A percentile compares a stretch with the other conserved stretches of the same genome.
These are phyloP conservation scores for Didymodactylos carnosus DNA, from an alignment of 2,888 invertebrate genomes.

Conservation along the genomic window DNA sequence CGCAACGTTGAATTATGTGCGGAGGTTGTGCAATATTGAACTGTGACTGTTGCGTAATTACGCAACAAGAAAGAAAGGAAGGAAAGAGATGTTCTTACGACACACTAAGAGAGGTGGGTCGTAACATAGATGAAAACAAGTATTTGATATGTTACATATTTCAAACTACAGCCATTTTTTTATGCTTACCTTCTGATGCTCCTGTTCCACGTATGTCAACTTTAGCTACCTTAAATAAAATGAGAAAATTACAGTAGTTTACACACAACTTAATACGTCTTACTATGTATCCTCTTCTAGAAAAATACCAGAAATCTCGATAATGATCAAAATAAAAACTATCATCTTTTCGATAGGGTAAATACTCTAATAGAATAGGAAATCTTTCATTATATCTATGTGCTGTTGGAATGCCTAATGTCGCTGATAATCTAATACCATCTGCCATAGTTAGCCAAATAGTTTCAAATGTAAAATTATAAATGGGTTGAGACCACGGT, in stretches of 20 bases:
- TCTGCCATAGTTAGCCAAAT: background rate
- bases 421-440: background rate
- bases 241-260: no score
- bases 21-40: no score
- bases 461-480: background rate
- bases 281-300: background rate
- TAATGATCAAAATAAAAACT: background rate
- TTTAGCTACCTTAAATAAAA: background rate
- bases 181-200: background rate
- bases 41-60: no score
- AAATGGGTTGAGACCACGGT: no score
- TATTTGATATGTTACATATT: no score
- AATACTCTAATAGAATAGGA: background rate
- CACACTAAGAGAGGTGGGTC: no score
- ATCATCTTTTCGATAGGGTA: background rate
- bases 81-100: no score
- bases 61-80: no score
- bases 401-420: background rate
- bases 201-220: background rate
- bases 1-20: no score
- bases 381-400: background rate
- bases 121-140: no score
- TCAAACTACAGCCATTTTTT: no score
- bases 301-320: background rate
- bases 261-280: no score